Evolutionary conservation across 1,140 invertebrate genomes (phyloP).

Genomic region (Hycleus phaleratus): DNA sequence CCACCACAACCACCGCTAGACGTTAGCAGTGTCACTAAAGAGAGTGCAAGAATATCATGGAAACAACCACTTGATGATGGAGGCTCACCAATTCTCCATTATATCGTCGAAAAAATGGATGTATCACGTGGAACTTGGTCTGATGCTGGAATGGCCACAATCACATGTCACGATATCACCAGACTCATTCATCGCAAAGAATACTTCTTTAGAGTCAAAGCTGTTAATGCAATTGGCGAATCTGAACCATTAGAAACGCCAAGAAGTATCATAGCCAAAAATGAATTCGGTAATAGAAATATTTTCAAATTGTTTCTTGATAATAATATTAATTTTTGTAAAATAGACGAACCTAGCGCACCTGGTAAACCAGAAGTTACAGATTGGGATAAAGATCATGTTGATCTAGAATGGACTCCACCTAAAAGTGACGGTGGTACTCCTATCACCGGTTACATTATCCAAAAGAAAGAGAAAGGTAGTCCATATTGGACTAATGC

Average conservation of each 20-base stretch:
- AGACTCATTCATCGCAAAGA: slow-evolving; percentile 88
- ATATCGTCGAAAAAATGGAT: slow-evolving; percentile 97
- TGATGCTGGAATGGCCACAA: slow-evolving; percentile 81
- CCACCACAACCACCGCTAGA: slow-evolving; percentile 80
- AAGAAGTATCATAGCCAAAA: slow-evolving; percentile 85
- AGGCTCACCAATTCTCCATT: slow-evolving; percentile 90
- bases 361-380: slow-evolving; percentile 82
- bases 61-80: slow-evolving; percentile 79
- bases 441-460: slow-evolving; percentile 85
- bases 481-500: slow-evolving; percentile 85
- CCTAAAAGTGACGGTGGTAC: slow-evolving; percentile 86
- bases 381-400: slow-evolving; percentile 91
- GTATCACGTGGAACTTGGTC: slow-evolving; percentile 90
- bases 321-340: slow-evolving; percentile 8
- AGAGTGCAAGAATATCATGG: slow-evolving; percentile 81
- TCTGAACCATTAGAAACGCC: slow-evolving; percentile 83
- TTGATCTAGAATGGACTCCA: slow-evolving; percentile 82
- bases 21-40: slow-evolving; percentile 79
- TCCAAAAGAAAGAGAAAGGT: slow-evolving; percentile 94
- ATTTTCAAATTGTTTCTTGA: neutral
- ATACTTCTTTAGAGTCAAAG: slow-evolving; percentile 85
- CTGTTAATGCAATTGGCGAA: slow-evolving; percentile 92
- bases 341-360: slow-evolving; percentile 76
- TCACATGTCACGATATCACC: slow-evolving; percentile 73
- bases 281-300: slow-evolving; percentile 63